Conservation (phyloP, 2,888 invertebrate genomes). For the Melipona bicolor region DNA sequence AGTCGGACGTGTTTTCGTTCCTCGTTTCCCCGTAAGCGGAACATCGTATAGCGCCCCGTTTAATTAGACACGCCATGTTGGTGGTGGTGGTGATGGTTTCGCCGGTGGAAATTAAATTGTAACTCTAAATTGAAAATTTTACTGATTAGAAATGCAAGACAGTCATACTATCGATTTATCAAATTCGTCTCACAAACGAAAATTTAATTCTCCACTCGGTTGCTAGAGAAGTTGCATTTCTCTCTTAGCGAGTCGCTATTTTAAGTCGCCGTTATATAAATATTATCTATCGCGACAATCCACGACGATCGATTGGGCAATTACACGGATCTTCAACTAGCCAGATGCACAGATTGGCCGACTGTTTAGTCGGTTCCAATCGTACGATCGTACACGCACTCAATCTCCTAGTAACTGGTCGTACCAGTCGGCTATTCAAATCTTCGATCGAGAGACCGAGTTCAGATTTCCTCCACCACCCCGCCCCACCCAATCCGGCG, state of each 20-base stretch:
- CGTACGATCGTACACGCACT: conserved; percentile 15
- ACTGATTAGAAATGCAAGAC: background rate
- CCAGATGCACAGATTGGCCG: background rate
- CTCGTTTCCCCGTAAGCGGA: background rate
- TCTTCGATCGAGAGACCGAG: background rate
- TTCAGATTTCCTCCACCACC: background rate
- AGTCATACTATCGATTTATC: too few species aligned
- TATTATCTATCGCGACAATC: background rate
- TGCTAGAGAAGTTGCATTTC: too few species aligned
- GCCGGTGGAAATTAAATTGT: background rate
- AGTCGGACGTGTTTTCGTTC: background rate
- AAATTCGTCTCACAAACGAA: too few species aligned
- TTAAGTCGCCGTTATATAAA: background rate
- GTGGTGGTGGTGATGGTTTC: background rate
- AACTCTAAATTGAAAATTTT: background rate
- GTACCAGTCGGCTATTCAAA: conserved; percentile 19
- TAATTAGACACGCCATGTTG: background rate
- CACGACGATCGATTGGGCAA: background rate
- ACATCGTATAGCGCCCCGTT: too few species aligned
- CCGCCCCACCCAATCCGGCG: background rate
- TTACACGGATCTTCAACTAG: conserved; percentile 2
- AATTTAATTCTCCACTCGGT: too few species aligned
- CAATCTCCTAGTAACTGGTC: conserved; percentile 17
- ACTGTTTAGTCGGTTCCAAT: conserved; percentile 3
- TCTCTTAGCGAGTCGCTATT: background rate